phyloP scores from a whole-genome alignment of 2,888 invertebrate genomes.

The Muscina levida region DNA sequence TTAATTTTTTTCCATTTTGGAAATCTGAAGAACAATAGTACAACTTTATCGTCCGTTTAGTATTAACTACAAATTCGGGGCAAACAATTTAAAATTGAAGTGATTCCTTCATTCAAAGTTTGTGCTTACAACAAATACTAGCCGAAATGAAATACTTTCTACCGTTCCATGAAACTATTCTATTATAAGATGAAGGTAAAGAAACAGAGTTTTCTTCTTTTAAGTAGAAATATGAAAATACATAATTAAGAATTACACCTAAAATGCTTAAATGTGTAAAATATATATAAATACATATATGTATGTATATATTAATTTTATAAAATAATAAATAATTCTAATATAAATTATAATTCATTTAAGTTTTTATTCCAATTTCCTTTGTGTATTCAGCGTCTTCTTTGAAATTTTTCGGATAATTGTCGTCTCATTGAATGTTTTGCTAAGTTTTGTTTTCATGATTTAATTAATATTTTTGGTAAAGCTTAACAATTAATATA shows the following conservation, averaged over 20 bases:
- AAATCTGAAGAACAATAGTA: no score
- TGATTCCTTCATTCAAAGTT: no score
- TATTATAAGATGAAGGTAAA: not conserved
- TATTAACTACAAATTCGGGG: no score
- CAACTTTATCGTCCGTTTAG: no score
- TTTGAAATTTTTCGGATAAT: slow-evolving; percentile 64
- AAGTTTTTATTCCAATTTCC: slow-evolving; percentile 18
- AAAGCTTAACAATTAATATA: slow-evolving; percentile 51
- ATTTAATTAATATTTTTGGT: slow-evolving; percentile 65
- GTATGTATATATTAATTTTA: slow-evolving; percentile 51
- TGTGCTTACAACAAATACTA: no score
- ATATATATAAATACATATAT: no score
- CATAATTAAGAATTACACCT: slow-evolving; percentile 50
- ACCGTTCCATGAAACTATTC: no score
- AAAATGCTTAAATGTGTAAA: slow-evolving; percentile 45
- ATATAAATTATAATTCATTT: slow-evolving; percentile 40
- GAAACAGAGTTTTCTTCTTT: not conserved
- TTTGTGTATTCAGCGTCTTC: slow-evolving; percentile 26
- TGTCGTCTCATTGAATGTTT: slow-evolving; percentile 53
- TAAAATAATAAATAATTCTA: slow-evolving; percentile 56
- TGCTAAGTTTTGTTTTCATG: slow-evolving; percentile 59
- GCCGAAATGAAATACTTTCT: no score
- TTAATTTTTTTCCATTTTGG: no score
- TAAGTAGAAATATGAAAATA: slow-evolving; percentile 40
- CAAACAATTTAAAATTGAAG: no score